Evolutionary conservation across 2,888 invertebrate genomes (phyloP), one percentile per base, ranked within the genome.

Genomic region (Microctonus aethiopoides): DNA sequence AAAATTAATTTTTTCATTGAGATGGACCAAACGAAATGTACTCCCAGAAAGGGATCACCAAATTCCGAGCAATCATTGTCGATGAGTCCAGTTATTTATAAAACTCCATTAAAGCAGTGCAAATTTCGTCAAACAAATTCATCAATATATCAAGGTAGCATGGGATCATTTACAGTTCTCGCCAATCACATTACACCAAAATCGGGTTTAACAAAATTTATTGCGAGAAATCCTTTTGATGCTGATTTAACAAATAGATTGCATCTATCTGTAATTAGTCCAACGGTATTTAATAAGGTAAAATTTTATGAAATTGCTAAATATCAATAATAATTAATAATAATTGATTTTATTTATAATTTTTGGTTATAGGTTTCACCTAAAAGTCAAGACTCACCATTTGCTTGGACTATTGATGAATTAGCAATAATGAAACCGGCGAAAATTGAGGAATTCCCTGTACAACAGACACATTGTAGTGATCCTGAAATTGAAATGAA

Each of bases 341-440:
- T 16, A 2, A 11, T 2, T 13, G 46, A 9, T 54, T 36, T 36
- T 54, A 41, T 70, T 71, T 34, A 66, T 73, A 56, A 73, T 73
- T 73, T 13, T 62, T 72, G 56, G 71, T 72, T 68, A 10, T 73
- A 89, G 89, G 82, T 81, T 39, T 80, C 85, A 11, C 84, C 88
- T 0, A 68, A 72, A 9, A 84, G 86, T 72, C 71, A 75, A 10
- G 79, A 81, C 71, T 87, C 87, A 7, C 85, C 88, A 68, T 92
- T 91, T 78, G 87, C 88, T 68, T 93, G 93, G 93, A 91, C 91
- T 60, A 92, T 93, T 72, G 92, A 93, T 72, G 92, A 93, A 80
- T 88, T 91, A 10, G 92, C 92, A 67, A 87, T 87, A n/a, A 86
- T 93, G 69, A 89, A 90, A 61, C 93, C 93, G 24, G 91, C 90